Evolutionary conservation across 92 coral and sea anemone genomes (phyloP).

Genomic region (Zoanthus solanderi): DNA sequence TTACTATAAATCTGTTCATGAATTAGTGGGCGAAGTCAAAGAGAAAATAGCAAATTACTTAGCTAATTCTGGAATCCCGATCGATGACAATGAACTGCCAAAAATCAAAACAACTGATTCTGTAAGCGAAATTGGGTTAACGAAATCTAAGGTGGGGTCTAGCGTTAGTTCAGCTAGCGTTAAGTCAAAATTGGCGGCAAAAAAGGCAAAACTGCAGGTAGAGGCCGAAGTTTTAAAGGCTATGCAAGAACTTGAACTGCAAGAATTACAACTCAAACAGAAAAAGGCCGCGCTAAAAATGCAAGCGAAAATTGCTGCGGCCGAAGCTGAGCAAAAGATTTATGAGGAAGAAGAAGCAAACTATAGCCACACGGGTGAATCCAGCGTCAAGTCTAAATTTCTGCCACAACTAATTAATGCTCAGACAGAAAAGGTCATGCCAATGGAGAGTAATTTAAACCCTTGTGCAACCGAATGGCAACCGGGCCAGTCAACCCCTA

Average conservation of each 20-base stretch:
- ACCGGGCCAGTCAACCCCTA: conserved; percentile 20
- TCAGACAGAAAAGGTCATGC: background rate
- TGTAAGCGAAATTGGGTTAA: background rate
- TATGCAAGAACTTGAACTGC: conserved; percentile 47
- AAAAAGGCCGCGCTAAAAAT: conserved; percentile 33
- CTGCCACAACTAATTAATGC: background rate
- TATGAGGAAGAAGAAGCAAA: background rate
- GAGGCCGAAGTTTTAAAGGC: conserved; percentile 30
- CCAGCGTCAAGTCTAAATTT: background rate
- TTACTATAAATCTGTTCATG: background rate
- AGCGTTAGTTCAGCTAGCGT: conserved; percentile 23
- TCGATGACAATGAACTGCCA: background rate
- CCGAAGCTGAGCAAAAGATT: conserved; percentile 26
- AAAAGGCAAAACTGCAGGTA: conserved; percentile 28
- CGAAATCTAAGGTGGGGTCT: conserved; percentile 23
- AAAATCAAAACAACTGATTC: background rate
- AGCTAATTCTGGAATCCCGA: background rate
- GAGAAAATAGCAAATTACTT: conserved; percentile 17
- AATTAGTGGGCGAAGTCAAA: conserved; percentile 16
- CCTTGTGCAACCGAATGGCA: conserved; percentile 5
- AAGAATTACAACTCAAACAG: conserved; percentile 44
- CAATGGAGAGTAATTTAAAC: background rate
- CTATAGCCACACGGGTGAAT: background rate
- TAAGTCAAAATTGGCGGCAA: conserved; percentile 17
- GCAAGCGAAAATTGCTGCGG: conserved; percentile 30